Conservation (phyloP, 92 coral and sea anemone genomes). For the Ricordea florida region DNA sequence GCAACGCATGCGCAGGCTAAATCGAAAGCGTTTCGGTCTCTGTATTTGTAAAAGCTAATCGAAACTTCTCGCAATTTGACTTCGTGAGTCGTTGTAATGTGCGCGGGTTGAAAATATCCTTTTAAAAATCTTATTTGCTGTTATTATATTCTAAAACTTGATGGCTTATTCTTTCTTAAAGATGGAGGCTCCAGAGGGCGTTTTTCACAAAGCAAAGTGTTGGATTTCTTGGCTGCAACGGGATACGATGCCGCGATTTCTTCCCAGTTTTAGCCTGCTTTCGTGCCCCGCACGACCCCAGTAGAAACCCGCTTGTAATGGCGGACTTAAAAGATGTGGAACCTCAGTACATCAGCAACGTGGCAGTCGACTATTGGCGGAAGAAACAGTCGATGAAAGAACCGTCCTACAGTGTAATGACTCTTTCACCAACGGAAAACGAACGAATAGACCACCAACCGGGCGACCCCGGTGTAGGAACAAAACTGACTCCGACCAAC, state of each 20-base stretch:
- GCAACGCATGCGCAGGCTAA: too few relatives aligned
- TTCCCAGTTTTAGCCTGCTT: conserved; percentile 60
- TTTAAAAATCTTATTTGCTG: too few relatives aligned
- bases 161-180: background rate
- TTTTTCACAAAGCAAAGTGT: conserved; percentile 61
- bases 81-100: too few relatives aligned
- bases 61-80: too few relatives aligned
- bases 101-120: too few relatives aligned
- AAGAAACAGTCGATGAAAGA: conserved; percentile 6
- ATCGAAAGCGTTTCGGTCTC: too few relatives aligned
- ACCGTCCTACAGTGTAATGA: conserved; percentile 52
- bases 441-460: conserved; percentile 74
- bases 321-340: conserved; percentile 30
- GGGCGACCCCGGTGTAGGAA: conserved; percentile 5
- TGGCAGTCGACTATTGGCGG: conserved; percentile 72
- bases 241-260: conserved; percentile 66
- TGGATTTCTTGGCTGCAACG: conserved; percentile 60
- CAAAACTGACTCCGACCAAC: conserved; percentile 42
- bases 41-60: too few relatives aligned
- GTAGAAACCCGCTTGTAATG: conserved; percentile 32
- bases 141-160: background rate
- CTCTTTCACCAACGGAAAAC: conserved; percentile 55
- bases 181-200: conserved; percentile 75
- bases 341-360: conserved; percentile 76
- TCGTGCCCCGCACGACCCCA: conserved; percentile 1